Conservation (phyloP, 1,140 invertebrate species). For the Drosophila pruinosa region DNA sequence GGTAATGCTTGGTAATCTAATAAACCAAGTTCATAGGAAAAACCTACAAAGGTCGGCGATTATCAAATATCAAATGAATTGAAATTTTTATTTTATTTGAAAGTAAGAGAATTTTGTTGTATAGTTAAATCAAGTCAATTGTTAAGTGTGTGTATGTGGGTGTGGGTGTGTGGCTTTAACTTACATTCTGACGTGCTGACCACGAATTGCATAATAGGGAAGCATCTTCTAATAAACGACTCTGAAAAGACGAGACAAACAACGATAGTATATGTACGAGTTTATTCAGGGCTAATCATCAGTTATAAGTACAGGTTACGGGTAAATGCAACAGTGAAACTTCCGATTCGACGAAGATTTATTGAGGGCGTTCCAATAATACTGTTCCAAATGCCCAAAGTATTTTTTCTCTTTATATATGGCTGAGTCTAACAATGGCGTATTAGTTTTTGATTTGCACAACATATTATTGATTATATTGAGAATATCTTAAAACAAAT, state of each 20-base stretch:
- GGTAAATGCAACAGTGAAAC: neutral
- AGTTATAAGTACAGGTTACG: slow-evolving; percentile 6
- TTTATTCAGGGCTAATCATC: slow-evolving; percentile 16
- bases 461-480: too few species aligned
- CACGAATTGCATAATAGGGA: slow-evolving; percentile 94
- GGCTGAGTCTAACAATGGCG: too few species aligned
- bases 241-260: slow-evolving; percentile 85
- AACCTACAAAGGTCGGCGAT: slow-evolving; percentile 14
- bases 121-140: slow-evolving; percentile 41
- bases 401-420: too few species aligned
- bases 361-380: neutral
- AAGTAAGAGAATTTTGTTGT: neutral
- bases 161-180: slow-evolving; percentile 80
- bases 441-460: too few species aligned
- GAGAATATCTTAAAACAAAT: too few species aligned
- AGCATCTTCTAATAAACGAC: slow-evolving; percentile 93
- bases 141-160: neutral
- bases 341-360: neutral
- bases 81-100: neutral
- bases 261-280: slow-evolving; percentile 65
- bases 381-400: too few species aligned
- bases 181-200: slow-evolving; percentile 93
- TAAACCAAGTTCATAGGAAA: slow-evolving; percentile 13
- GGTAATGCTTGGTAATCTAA: neutral
- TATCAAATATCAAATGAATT: slow-evolving; percentile 30